Evolutionary conservation across 2,888 invertebrate genomes (phyloP).

Genomic region (Cloeon dipterum): DNA sequence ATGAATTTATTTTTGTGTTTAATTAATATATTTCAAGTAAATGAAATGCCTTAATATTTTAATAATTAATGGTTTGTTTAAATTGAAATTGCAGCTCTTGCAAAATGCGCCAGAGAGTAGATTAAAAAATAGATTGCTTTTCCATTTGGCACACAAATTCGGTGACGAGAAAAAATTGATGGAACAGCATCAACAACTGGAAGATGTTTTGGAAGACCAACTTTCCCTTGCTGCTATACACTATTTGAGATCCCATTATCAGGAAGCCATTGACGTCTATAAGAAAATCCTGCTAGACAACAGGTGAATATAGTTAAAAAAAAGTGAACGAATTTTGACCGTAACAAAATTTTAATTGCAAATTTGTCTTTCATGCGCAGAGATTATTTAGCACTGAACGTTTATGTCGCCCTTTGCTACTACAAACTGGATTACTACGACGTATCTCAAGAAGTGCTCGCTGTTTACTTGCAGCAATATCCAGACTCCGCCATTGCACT

Average conservation of each 20-base stretch:
- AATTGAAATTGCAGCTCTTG: neutral
- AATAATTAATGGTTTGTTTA: no score
- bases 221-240: slow-evolving; percentile 89
- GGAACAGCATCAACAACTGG: slow-evolving; percentile 60
- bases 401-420: slow-evolving; percentile 92
- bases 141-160: slow-evolving; percentile 86
- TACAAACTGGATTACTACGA: slow-evolving; percentile 98
- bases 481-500: slow-evolving; percentile 87
- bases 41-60: no score
- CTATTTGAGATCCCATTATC: slow-evolving; percentile 87
- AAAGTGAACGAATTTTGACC: neutral
- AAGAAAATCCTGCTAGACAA: slow-evolving; percentile 79
- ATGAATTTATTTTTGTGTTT: no score
- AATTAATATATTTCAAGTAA: no score
- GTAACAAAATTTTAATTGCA: neutral
- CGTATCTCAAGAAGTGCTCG: slow-evolving; percentile 91
- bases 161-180: slow-evolving; percentile 67
- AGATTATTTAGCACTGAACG: slow-evolving; percentile 79
- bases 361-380: slow-evolving; percentile 23
- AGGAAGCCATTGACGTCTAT: slow-evolving; percentile 96
- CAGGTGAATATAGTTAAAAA: slow-evolving; percentile 30
- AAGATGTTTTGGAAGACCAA: slow-evolving; percentile 83
- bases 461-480: slow-evolving; percentile 73
- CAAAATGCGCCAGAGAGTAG: slow-evolving; percentile 1
- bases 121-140: slow-evolving; percentile 53